Evolutionary conservation across 2,797 vertebrate genomes (phyloP), one percentile per base, ranked within the genome.

Genomic region (Champsocephalus gunnari): DNA sequence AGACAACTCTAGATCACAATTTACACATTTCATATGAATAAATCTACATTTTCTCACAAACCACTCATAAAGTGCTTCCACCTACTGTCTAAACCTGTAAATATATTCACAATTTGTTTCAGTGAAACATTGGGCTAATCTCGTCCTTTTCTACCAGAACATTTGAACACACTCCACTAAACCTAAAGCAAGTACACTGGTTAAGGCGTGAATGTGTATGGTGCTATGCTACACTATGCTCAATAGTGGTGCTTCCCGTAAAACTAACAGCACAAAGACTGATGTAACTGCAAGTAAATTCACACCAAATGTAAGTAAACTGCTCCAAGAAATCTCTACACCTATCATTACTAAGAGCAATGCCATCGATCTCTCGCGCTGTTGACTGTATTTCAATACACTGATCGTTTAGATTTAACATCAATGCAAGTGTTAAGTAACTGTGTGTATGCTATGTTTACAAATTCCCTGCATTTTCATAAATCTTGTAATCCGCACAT

Each of bases 391-490:
- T 76, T 65, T 84, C 56, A 70, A 55, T 62, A 71, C 71, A 75
- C 76, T 73, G 73, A 84, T 80, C 28, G 1, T 69, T 70, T 64
- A 79, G 76, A 89, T 90, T 80, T 66, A 69, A 80, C 78, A 67
- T 84, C 73, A 83, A 91, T 86, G 89, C 89, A 86, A 87, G 81
- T 89, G 73, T 84, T 71, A 79, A 88, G 87, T 82, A 86, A 86
- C 67, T 83, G 82, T 89, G 87, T 84, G 75, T 92, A 74, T 88
- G 88, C 87, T 92, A 87, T 94, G 85, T 93, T 93, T 95, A 95
- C 88, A 95, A 95, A 95, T 92, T 96, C 95, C 95, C 95, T 96
- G 95, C 95, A 94, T 93, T 91, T 93, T 94, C 88, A 85, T 90
- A 89, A 91, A 92, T 92, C 91, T 93, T 92, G 88, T 93, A 90